phyloP scores from a whole-genome alignment of 2,797 vertebrate species.

The Spinus pinus region DNA sequence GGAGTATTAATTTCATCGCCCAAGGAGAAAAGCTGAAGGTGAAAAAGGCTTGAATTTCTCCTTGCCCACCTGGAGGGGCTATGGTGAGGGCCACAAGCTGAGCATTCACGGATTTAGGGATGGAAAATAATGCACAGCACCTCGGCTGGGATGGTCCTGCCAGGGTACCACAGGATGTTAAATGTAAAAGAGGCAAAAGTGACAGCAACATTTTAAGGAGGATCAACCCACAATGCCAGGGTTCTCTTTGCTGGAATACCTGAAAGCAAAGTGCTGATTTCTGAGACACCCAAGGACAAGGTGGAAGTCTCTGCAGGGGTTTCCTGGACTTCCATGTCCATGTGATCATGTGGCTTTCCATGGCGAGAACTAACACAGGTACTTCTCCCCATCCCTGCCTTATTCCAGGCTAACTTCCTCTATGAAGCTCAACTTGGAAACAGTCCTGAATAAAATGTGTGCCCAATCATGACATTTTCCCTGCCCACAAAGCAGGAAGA shows the following conservation, averaged over 20 bases:
- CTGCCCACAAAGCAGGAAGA: background rate
- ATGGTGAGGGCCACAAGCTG: accelerated
- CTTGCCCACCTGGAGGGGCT: accelerated
- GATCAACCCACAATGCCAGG: background rate
- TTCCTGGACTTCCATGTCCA: background rate
- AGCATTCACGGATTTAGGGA: background rate
- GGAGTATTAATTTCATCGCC: background rate
- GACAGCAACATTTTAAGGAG: background rate
- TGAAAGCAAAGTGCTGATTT: background rate
- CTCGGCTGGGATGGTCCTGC: background rate
- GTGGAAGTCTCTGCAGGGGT: accelerated
- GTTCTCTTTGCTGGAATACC: background rate
- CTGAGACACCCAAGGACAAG: background rate
- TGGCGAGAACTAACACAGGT: background rate
- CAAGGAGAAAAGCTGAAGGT: background rate
- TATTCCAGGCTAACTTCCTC: background rate
- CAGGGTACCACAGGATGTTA: accelerated
- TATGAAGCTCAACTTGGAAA: background rate
- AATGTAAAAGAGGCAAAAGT: background rate
- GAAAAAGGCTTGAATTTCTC: background rate
- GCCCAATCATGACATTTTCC: background rate
- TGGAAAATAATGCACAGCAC: background rate
- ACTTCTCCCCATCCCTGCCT: background rate
- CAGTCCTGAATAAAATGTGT: background rate
- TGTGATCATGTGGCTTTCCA: accelerated